Base-by-base conservation (phyloP, 1,140 invertebrate species). In the Drosophila santomea region DNA sequence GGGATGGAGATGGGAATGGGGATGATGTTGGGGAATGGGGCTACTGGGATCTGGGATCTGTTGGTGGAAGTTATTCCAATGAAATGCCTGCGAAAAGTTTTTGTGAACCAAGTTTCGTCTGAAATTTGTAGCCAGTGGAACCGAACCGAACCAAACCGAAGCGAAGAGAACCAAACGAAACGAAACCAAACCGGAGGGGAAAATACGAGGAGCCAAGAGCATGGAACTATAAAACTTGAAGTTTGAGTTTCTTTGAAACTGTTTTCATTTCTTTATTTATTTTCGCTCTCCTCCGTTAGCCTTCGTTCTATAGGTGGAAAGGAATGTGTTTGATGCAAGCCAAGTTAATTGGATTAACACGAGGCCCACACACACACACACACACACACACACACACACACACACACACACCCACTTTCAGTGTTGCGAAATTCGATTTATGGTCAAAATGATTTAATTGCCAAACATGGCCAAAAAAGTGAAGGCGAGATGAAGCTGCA, bases 331-430 rank as follows among this genome's bases (percentile, higher is more conserved):
- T 85, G 78, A 85, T 81, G 78, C 78, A 73, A 86, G 82, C 79
- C 58, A 74, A 74, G 72, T 74, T 86, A 85, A 85, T 85, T 85
- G 82, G 82, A 85, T 85, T 86, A 85, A 85, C 82, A 78, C 82
- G 47, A 39, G 41, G 61, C 43, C 15, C 17, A 5, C n/a, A 57
- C 55, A 44, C 55, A 43, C 23, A 15, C 20, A 39, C 14, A 55
- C 20, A 41, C 36, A 43, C 38, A 17, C 12, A 4, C n/a, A 56
- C 54, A 43, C 17, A 5, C 11, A 57, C 39, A 32, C 55, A 43
- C 14, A 41, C 23, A 43, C 38, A 8, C 28, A 35, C 7, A 23
- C 12, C 20, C 38, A 6, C 25, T 3, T 8, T 8, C 28, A 45
- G 52, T 59, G 61, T 59, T 82, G 57, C 45, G 41, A 82, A 83